These are phyloP conservation scores for Hemibagrus wyckioides DNA, from an alignment of 2,113 vertebrate genomes.

Conservation along the genomic window DNA sequence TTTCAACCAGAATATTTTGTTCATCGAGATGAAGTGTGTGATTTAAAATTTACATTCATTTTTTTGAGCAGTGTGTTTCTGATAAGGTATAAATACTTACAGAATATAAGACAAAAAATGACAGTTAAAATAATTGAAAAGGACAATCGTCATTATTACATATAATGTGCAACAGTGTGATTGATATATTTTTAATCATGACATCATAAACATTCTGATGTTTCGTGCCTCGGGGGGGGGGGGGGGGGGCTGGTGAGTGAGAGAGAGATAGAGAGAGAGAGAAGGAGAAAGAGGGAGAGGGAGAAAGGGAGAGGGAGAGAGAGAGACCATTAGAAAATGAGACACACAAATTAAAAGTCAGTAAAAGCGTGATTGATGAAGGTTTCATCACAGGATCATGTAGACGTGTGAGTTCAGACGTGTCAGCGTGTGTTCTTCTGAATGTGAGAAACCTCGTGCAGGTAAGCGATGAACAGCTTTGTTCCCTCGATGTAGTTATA, in stretches of 20 bases:
- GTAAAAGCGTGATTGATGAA: neutral
- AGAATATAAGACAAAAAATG: neutral
- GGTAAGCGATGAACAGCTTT: slow-evolving; percentile 73
- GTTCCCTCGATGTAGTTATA: slow-evolving; percentile 78
- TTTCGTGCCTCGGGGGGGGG: neutral
- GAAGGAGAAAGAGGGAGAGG: neutral
- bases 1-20: too few species aligned
- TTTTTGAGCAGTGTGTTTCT: neutral
- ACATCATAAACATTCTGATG: neutral
- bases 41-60: too few species aligned
- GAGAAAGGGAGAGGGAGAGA: neutral
- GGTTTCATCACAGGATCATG: neutral
- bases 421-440: too few species aligned
- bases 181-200: neutral
- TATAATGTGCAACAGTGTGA: neutral
- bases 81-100: neutral
- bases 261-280: neutral
- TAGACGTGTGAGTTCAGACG: slow-evolving; percentile 2
- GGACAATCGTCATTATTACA: too few species aligned
- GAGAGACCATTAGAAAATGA: neutral
- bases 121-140: neutral
- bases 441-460: slow-evolving; percentile 73
- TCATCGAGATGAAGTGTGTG: too few species aligned
- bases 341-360: neutral
- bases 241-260: neutral